Base-by-base conservation (phyloP, 2,797 vertebrate species). In the Smutsia temminckii region DNA sequence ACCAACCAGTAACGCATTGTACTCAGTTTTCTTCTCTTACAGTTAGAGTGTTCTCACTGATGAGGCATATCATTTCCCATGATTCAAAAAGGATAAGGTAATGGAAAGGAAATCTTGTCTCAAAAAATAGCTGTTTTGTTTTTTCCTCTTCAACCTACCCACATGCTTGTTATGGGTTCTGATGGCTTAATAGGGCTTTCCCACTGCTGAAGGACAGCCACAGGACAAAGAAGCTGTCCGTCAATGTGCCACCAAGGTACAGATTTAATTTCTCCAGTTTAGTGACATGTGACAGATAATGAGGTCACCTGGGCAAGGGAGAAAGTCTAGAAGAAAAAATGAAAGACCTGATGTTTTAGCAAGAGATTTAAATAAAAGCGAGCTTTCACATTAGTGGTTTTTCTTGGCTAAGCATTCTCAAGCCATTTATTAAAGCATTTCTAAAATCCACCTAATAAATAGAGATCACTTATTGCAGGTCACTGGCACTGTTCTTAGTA, bases 311-410 rank as follows among this genome's bases (percentile, higher is more conserved):
- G 34, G 16, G 64, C 61, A 79, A 86, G 53, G 46, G 37, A 91
- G 74, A 92, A 61, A 69, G 64, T 78, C 40, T 61, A 69, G 85
- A 85, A 46, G 40, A 53, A 51, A 77, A 91, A 83, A 95, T 42
- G 10, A 72, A 95, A 94, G 63, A 1, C n/a, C 2, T 0, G 37
- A 4, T 63, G 7, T 92, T 69, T 93, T 95, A 91, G 63, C 40
- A 72, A 87, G 23, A 96, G 20, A 77, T 37, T 95, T 94, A 69
- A 93, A 69, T 91, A 78, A 88, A 83, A 91, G 88, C 5, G 6
- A 57, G 51, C 57, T 84, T 96, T 68, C 42, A 84, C 6, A 10
- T 95, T 83, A 78, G 46, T 64, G 57, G 16, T 1, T 74, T 21
- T 91, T 93, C 93, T 93, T 80, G 23, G 32, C 8, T 4, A 42